phyloP scores from a whole-genome alignment of 2,888 invertebrate genomes.

The Melieria crassipennis region DNA sequence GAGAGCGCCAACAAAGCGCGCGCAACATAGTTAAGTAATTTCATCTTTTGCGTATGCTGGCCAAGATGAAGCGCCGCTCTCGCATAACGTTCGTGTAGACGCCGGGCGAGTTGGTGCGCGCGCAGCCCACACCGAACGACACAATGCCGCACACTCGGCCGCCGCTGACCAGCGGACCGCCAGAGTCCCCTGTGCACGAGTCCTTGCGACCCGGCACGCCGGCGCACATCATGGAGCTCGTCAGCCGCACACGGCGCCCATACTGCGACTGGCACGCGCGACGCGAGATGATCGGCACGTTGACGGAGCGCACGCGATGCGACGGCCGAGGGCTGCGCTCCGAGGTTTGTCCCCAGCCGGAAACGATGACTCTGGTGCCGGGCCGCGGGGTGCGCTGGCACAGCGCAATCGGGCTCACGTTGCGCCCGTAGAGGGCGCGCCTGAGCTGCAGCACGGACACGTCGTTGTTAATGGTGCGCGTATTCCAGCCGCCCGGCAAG shows the following conservation, averaged over 20 bases:
- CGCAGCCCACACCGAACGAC: slow-evolving; percentile 63
- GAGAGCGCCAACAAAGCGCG: too few species aligned
- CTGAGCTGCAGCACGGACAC: slow-evolving; percentile 40
- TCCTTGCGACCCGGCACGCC: slow-evolving; percentile 37
- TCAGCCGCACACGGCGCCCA: slow-evolving; percentile 10
- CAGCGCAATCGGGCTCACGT: slow-evolving; percentile 34
- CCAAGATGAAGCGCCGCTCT: slow-evolving; percentile 18
- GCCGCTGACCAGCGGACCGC: slow-evolving; percentile 44
- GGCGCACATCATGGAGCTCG: slow-evolving; percentile 46
- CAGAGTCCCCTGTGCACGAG: slow-evolving; percentile 47
- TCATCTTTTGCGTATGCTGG: background rate
- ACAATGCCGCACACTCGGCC: slow-evolving; percentile 71
- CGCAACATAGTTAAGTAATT: background rate
- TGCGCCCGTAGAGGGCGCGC: slow-evolving; percentile 19
- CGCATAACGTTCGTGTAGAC: slow-evolving; percentile 68
- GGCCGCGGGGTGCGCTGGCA: background rate
- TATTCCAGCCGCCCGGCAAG: slow-evolving; percentile 22
- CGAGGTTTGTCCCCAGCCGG: slow-evolving; percentile 44
- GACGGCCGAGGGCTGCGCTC: slow-evolving; percentile 22
- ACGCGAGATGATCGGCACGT: slow-evolving; percentile 23
- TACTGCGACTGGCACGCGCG: background rate
- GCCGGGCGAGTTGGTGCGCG: slow-evolving; percentile 72
- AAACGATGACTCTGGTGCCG: slow-evolving; percentile 34
- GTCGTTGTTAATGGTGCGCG: slow-evolving; percentile 37
- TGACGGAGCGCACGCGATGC: slow-evolving; percentile 31